Percentiles rank a stretch among this genome's conserved stretches.
These are phyloP conservation scores for Meiosimyza decipiens DNA, from an alignment of 2,888 invertebrate genomes.

Conservation along the genomic window DNA sequence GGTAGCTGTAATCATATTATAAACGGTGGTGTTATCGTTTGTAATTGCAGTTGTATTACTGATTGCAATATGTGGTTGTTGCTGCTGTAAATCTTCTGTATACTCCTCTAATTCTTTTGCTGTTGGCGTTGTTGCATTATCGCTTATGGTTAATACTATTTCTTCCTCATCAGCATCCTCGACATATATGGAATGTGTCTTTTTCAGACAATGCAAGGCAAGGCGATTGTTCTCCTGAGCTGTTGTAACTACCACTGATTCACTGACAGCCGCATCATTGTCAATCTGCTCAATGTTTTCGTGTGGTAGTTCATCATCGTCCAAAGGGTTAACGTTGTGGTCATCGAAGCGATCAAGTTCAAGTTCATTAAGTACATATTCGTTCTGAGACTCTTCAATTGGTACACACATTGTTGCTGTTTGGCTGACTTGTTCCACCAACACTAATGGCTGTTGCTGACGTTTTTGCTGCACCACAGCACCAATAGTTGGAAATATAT, in stretches of 20 bases:
- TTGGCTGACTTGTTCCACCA: too few species aligned
- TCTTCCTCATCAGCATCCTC: constrained; percentile 48
- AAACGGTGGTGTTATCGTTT: background rate
- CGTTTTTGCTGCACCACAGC: background rate
- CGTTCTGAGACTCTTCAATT: constrained; percentile 7
- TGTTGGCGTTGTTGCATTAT: background rate
- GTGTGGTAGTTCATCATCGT: background rate
- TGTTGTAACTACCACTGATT: background rate
- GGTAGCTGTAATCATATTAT: background rate
- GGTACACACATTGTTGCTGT: too few species aligned
- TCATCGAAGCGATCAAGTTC: background rate
- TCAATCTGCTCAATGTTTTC: background rate
- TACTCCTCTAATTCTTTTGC: background rate
- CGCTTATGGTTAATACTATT: background rate
- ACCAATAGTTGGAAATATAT: constrained; percentile 17
- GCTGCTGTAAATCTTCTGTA: constrained; percentile 1
- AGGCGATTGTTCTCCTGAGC: background rate
- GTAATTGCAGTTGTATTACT: background rate
- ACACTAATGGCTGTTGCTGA: background rate
- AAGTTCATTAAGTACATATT: background rate
- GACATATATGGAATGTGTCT: constrained; percentile 51
- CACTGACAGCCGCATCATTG: background rate
- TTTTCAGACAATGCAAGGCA: constrained; percentile 51
- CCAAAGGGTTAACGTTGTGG: background rate
- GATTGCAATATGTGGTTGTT: constrained; percentile 47